Evolutionary conservation across 2,888 invertebrate genomes (phyloP), one percentile per base, ranked within the genome.

Genomic region (Melanargia galathea): DNA sequence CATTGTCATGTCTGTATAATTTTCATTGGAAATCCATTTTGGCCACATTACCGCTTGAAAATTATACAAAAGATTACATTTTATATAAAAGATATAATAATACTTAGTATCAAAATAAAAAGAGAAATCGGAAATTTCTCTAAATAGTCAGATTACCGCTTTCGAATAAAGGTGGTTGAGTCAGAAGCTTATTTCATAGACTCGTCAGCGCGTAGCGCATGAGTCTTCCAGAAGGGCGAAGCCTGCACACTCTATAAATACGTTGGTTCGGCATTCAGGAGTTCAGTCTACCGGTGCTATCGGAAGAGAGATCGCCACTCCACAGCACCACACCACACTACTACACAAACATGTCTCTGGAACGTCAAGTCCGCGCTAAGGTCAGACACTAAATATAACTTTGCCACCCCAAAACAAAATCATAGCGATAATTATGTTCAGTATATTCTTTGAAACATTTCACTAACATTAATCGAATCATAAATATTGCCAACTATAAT

Each of bases 341-440:
- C 48, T 35, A 38, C 30, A 79, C 84, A 92, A 85, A 92, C 84
- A 97, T 97, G 97, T 96, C 97, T 95, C 94, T 97, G 90, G 96
- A 97, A 95, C 95, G 97, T 92, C 96, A 96, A 94, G 96, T 97
- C 92, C 95, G 95, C 86, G 95, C 95, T 86, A 97, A 97, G 96
- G 97, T 97, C 88, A 92, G 92, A 69, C 45, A 64, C 60, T 65
- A 65, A 70, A 79, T 63, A 70, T 71, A 69, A 68, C 57, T 64
- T 64, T 64, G 64, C 62, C 63, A 59, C 60, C 57, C 52, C 62
- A 35, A 24, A 45, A 45, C n/a, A 33, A 22, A 48, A 60, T 63
- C 38, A 30, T 18, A 4, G n/a, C 26, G 18, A 45, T 22, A 1
- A 11, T 45, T 20, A 45, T 11, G 3, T 45, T 3, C 45, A 22